Evolutionary conservation across 1,140 invertebrate genomes (phyloP).

Genomic region (Agraylea sexmaculata): DNA sequence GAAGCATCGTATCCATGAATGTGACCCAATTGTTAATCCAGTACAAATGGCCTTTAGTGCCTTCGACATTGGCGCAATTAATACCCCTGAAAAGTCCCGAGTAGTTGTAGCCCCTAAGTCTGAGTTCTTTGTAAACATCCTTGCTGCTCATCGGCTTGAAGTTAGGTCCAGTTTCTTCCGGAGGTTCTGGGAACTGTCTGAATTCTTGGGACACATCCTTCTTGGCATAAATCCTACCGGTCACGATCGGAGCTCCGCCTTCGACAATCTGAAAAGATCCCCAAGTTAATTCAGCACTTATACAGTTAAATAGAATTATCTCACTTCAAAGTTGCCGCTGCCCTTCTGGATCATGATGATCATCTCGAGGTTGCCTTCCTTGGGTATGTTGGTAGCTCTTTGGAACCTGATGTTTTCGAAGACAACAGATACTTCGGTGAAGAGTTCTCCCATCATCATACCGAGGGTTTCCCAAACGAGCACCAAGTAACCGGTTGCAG

Average conservation of each 20-base stretch:
- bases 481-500: conserved; percentile 77
- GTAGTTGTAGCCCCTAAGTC: conserved; percentile 86
- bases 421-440: conserved; percentile 63
- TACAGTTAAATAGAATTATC: conserved; percentile 8
- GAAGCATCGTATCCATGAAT: conserved; percentile 88
- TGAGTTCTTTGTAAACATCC: conserved; percentile 88
- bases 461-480: conserved; percentile 83
- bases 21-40: conserved; percentile 77
- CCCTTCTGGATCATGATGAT: conserved; percentile 72
- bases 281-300: background rate
- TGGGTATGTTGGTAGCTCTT: conserved; percentile 68
- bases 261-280: conserved; percentile 51
- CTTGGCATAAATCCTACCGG: conserved; percentile 50
- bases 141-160: conserved; percentile 43
- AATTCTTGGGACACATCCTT: conserved; percentile 35
- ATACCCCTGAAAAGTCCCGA: conserved; percentile 62
- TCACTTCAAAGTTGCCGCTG: conserved; percentile 69
- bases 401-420: conserved; percentile 80
- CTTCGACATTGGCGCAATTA: conserved; percentile 36
- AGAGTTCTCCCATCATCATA: conserved; percentile 56
- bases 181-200: conserved; percentile 30
- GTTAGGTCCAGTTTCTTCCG: conserved; percentile 35
- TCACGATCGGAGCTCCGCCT: conserved; percentile 63
- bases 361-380: conserved; percentile 57
- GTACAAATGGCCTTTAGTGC: conserved; percentile 32